phyloP scores from a whole-genome alignment of 1,140 invertebrate species.

The Pogonus chalceus region DNA sequence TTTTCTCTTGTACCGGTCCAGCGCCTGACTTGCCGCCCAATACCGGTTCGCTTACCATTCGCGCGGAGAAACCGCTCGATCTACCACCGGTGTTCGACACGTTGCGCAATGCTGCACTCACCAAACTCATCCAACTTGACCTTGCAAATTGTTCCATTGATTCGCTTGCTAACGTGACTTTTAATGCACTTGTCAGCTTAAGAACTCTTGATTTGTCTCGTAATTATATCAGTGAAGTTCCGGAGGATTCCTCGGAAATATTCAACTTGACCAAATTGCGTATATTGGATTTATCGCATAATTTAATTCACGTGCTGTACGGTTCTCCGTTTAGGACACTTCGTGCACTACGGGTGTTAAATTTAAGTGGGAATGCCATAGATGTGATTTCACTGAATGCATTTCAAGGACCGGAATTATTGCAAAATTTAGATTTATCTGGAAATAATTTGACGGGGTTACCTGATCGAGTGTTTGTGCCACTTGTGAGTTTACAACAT shows the following conservation, averaged over 20 bases:
- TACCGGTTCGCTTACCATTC: background rate
- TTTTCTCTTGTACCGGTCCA: background rate
- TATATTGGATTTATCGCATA: constrained; percentile 49
- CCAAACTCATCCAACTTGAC: background rate
- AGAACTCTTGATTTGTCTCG: constrained; percentile 39
- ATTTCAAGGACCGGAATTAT: constrained; percentile 36
- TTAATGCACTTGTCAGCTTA: constrained; percentile 36
- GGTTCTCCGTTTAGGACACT: constrained; percentile 28
- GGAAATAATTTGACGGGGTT: constrained; percentile 51
- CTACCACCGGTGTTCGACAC: background rate
- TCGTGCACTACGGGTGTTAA: constrained; percentile 38
- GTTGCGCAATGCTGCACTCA: background rate
- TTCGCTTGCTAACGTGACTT: constrained; percentile 20
- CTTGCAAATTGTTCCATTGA: background rate
- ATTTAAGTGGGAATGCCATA: constrained; percentile 45
- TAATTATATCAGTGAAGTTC: constrained; percentile 38
- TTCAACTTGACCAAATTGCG: constrained; percentile 27
- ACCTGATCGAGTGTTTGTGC: constrained; percentile 43
- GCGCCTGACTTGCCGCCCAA: background rate
- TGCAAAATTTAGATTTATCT: constrained; percentile 50
- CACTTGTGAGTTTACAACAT: constrained; percentile 51
- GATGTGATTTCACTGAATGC: constrained; percentile 39
- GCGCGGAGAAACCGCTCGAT: background rate
- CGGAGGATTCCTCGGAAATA: constrained; percentile 13
- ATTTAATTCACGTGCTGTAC: constrained; percentile 22